These are phyloP conservation scores for Conops quadrifasciatus DNA, from an alignment of 2,888 invertebrate genomes.

Conservation along the genomic window DNA sequence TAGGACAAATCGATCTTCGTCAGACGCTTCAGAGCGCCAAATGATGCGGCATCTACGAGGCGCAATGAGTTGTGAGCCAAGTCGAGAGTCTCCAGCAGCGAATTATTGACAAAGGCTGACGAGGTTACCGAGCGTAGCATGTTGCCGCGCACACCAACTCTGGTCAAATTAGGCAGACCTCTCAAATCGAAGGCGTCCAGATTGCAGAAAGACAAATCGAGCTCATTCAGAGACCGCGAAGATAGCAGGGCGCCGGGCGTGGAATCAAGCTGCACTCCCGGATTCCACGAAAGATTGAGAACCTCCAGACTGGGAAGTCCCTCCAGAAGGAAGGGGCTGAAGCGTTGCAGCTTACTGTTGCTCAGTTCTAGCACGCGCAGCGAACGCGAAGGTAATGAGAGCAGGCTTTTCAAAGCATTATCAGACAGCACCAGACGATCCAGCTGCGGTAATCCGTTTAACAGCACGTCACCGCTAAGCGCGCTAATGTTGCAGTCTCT, in stretches of 20 bases:
- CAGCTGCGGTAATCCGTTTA: slow-evolving; percentile 67
- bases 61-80: slow-evolving; percentile 75
- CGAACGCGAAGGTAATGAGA: slow-evolving; percentile 67
- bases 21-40: slow-evolving; percentile 69
- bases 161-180: slow-evolving; percentile 71
- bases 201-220: slow-evolving; percentile 73
- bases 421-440: slow-evolving; percentile 68
- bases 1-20: slow-evolving; percentile 74
- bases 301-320: slow-evolving; percentile 70
- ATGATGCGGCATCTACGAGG: slow-evolving; percentile 70
- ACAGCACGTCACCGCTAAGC: slow-evolving; percentile 65
- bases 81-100: slow-evolving; percentile 71
- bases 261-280: slow-evolving; percentile 65
- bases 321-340: slow-evolving; percentile 68
- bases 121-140: slow-evolving; percentile 70
- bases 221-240: slow-evolving; percentile 67
- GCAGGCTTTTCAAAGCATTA: slow-evolving; percentile 67
- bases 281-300: slow-evolving; percentile 72
- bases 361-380: slow-evolving; percentile 69
- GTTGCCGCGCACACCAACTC: slow-evolving; percentile 72
- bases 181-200: slow-evolving; percentile 70
- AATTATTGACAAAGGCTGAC: slow-evolving; percentile 70
- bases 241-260: slow-evolving; percentile 60
- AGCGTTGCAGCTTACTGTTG: slow-evolving; percentile 68
- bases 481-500: slow-evolving; percentile 71